Evolutionary conservation across 2,888 invertebrate species (phyloP).

Genomic region (Pristionchus entomophagus): DNA sequence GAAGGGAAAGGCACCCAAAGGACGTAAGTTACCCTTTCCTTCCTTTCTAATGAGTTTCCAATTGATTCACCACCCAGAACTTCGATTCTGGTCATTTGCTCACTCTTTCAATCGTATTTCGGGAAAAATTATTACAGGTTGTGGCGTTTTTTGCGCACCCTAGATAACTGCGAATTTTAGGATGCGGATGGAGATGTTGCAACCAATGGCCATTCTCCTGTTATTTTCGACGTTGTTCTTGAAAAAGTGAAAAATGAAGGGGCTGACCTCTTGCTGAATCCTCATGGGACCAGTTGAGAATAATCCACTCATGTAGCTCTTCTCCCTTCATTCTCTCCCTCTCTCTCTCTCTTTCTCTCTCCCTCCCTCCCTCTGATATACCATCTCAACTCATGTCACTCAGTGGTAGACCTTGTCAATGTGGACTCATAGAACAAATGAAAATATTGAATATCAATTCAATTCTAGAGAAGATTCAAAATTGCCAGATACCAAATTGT

Average conservation of each 20-base stretch:
- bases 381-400: constrained; percentile 28
- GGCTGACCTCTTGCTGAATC: neutral
- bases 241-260: neutral
- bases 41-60: neutral
- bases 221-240: constrained; percentile 24
- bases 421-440: neutral
- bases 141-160: too few relatives aligned
- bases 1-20: constrained; percentile 63
- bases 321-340: neutral
- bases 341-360: neutral
- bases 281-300: constrained; percentile 18
- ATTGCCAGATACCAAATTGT: too few relatives aligned
- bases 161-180: too few relatives aligned
- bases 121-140: too few relatives aligned
- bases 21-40: constrained; percentile 55
- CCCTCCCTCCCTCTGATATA: neutral
- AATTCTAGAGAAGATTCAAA: neutral
- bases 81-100: too few relatives aligned
- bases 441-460: neutral
- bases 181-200: too few relatives aligned
- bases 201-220: neutral
- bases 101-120: too few relatives aligned
- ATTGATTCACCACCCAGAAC: too few relatives aligned
- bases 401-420: neutral
- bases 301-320: constrained; percentile 23